Evolutionary conservation across 1,140 invertebrate species (phyloP).

Genomic region (Anthonomus grandis): DNA sequence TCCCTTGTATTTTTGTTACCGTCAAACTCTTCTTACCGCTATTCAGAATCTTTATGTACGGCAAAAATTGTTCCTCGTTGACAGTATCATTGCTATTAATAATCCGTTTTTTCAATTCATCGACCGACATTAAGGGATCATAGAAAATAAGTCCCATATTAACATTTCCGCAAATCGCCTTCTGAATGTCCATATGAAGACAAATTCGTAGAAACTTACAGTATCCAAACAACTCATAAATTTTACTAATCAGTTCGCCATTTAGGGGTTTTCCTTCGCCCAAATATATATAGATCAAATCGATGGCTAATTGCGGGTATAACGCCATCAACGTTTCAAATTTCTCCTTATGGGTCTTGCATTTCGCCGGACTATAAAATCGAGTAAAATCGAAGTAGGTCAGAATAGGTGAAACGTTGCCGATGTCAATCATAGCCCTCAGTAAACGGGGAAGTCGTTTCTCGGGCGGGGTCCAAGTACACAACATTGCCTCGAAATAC

Average conservation of each 20-base stretch:
- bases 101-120: constrained; percentile 2
- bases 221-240: constrained; percentile 10
- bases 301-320: too few relatives aligned
- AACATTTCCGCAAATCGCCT: background rate
- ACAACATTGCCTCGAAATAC: too few relatives aligned
- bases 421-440: constrained; percentile 12
- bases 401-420: constrained; percentile 5
- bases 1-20: background rate
- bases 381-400: background rate
- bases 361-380: constrained; percentile 2
- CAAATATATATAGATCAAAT: constrained; percentile 15
- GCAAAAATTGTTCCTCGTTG: constrained; percentile 1
- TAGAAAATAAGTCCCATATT: constrained; percentile 8
- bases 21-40: background rate
- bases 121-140: constrained; percentile 3
- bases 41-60: background rate
- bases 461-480: background rate
- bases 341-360: background rate
- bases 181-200: constrained; percentile 8
- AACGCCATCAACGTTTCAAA: background rate
- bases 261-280: constrained; percentile 2
- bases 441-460: constrained; percentile 1
- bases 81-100: background rate
- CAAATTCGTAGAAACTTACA: constrained; percentile 19
- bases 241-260: constrained; percentile 1